A percentile compares a stretch with the other conserved stretches of the same genome.
Evolutionary conservation across 1,140 invertebrate genomes (phyloP).

Genomic region (Psilanteris sp.): DNA sequence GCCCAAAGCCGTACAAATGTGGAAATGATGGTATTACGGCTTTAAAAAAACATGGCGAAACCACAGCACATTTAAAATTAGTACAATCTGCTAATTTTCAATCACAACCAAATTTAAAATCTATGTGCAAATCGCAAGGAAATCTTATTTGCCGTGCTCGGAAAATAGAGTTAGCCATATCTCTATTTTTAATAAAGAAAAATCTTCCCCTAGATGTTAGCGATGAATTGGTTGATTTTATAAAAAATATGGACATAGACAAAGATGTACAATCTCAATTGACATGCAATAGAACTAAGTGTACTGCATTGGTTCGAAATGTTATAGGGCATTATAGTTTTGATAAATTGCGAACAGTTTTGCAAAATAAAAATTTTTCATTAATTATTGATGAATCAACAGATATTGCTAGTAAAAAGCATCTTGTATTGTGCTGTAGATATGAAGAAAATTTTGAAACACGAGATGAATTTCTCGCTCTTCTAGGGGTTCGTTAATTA

Average conservation of each 20-base stretch:
- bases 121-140: slow-evolving; percentile 9
- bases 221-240: slow-evolving; percentile 38
- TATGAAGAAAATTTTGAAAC: slow-evolving; percentile 20
- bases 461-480: slow-evolving; percentile 64
- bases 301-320: slow-evolving; percentile 46
- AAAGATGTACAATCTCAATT: slow-evolving; percentile 31
- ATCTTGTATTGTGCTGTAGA: slow-evolving; percentile 67
- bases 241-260: slow-evolving; percentile 33
- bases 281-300: slow-evolving; percentile 50
- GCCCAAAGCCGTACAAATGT: slow-evolving; percentile 8
- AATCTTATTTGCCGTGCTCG: no score
- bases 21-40: slow-evolving; percentile 20
- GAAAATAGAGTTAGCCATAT: no score
- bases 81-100: not conserved
- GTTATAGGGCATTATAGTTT: slow-evolving; percentile 51
- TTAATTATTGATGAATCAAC: slow-evolving; percentile 75
- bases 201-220: slow-evolving; percentile 30
- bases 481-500: slow-evolving; percentile 47
- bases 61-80: slow-evolving; percentile 6
- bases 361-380: slow-evolving; percentile 69
- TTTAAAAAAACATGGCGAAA: slow-evolving; percentile 9
- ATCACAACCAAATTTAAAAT: not conserved
- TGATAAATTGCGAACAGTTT: slow-evolving; percentile 27
- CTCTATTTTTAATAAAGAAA: no score
- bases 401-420: slow-evolving; percentile 66